Base-by-base conservation (phyloP, 2,888 invertebrate genomes). In the Atethmia centrago region DNA sequence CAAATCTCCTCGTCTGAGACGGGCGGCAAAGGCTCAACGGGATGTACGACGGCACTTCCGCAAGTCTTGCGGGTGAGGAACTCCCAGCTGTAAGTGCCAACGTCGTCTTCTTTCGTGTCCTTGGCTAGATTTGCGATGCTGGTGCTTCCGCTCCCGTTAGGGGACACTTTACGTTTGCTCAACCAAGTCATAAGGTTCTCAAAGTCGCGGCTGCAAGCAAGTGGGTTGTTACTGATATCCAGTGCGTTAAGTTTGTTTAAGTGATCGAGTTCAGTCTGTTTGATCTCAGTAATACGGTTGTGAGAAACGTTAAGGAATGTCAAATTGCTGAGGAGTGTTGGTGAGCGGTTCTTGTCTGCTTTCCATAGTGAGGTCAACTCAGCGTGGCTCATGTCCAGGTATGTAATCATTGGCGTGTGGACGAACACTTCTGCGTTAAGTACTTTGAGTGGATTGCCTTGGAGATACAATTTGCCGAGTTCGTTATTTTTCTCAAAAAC, bases 381-480 rank as follows among this genome's bases (percentile, higher is more conserved):
- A 82, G 97, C 97, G 88, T 97, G 97, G 90, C 98, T 98, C 70
- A 98, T 97, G 88, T 98, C 98, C 70, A 98, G 92, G 88, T 97
- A 97, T 45, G 96, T 96, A 40, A 98, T 95, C 82, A 97, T 94
- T 9, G 96, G 97, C 51, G 97, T 97, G 71, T 97, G 95, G 74
- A 97, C 88, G 92, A 98, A 98, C 4, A 98, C 96, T 74, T 97
- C 96, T 3, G 97, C 97, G 70, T 98, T 97, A 5, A 98, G 90
- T 16, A 97, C 96, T 80, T 96, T 96, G 75, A 98, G 94, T 1
- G 97, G 97, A 92, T 98, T 98, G 21, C 97, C 97, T 83, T 97
- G 97, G 61, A 98, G 96, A 88, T 97, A 97, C 19, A 98, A 92
- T 92, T 97, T 97, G 42, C 94, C 97, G 74, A 98, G 94, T 79